phyloP scores from a whole-genome alignment of 2,113 vertebrate genomes.

The Eulemur macaco region DNA sequence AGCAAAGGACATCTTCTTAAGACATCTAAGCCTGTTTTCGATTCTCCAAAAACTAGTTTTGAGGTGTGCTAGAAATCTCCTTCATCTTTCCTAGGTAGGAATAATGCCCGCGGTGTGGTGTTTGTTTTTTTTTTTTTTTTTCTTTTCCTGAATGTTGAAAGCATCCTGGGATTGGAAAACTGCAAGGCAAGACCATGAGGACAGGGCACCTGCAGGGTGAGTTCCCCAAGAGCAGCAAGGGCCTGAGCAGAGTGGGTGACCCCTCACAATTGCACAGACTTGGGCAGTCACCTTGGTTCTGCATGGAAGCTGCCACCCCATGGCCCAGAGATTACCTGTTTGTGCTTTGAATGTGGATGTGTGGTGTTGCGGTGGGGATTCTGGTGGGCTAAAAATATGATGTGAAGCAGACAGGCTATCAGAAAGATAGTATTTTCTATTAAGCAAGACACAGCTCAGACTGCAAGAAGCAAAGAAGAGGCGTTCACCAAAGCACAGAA shows the following conservation, averaged over 20 bases:
- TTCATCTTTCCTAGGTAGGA: background rate
- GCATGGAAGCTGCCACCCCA: background rate
- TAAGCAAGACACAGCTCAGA: background rate
- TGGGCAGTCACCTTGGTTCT: background rate
- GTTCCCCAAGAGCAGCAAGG: background rate
- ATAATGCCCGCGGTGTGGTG: background rate
- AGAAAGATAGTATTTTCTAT: background rate
- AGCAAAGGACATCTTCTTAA: conserved; percentile 47
- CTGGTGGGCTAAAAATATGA: background rate
- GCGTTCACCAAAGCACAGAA: background rate
- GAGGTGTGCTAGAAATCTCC: background rate
- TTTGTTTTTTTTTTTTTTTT: background rate
- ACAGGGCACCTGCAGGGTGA: background rate
- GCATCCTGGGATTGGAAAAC: background rate
- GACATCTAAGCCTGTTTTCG: background rate
- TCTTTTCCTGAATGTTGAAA: background rate
- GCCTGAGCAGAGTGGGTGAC: background rate
- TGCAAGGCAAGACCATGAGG: background rate
- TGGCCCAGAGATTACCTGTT: background rate
- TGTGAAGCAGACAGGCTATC: background rate
- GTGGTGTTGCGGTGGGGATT: background rate
- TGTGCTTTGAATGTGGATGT: background rate
- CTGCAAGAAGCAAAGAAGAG: background rate
- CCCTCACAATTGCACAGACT: background rate
- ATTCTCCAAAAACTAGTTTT: conserved; percentile 21